These are phyloP conservation scores for Gobio occitaniae DNA, from an alignment of 2,797 vertebrate species.

Conservation along the genomic window DNA sequence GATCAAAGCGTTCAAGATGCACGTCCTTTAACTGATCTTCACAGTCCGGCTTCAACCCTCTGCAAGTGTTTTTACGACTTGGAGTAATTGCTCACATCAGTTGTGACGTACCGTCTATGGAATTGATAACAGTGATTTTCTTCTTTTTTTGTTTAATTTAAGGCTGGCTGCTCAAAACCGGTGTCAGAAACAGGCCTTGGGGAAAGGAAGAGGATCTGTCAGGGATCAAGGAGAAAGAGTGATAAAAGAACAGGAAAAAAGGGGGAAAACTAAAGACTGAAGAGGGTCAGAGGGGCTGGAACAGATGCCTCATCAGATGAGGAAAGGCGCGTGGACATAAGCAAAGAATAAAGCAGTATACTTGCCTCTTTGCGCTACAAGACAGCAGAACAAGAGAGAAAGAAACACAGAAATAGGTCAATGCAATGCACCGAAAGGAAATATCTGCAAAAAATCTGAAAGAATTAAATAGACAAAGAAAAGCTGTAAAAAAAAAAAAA, in stretches of 20 bases:
- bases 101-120: conserved; percentile 32
- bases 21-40: conserved; percentile 33
- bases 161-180: conserved; percentile 17
- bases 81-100: conserved; percentile 45
- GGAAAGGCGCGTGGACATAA: neutral
- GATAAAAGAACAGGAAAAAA: conserved; percentile 28
- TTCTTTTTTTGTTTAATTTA: conserved; percentile 42
- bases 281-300: neutral
- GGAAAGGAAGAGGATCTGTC: conserved; percentile 30
- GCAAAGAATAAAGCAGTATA: conserved; percentile 22
- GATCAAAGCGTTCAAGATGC: conserved; percentile 41
- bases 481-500: neutral
- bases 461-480: neutral
- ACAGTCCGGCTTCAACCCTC: conserved; percentile 32
- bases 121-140: conserved; percentile 52
- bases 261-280: conserved; percentile 21
- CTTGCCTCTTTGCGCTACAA: conserved; percentile 49
- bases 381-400: conserved; percentile 1
- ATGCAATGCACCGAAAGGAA: conserved; percentile 10
- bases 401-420: conserved; percentile 38
- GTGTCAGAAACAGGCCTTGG: conserved; percentile 33
- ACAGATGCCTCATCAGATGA: neutral
- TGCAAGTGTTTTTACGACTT: conserved; percentile 48
- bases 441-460: conserved; percentile 7
- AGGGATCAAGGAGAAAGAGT: conserved; percentile 33